Base-by-base conservation (phyloP, 2,888 invertebrate genomes). In the Germaria angustata region DNA sequence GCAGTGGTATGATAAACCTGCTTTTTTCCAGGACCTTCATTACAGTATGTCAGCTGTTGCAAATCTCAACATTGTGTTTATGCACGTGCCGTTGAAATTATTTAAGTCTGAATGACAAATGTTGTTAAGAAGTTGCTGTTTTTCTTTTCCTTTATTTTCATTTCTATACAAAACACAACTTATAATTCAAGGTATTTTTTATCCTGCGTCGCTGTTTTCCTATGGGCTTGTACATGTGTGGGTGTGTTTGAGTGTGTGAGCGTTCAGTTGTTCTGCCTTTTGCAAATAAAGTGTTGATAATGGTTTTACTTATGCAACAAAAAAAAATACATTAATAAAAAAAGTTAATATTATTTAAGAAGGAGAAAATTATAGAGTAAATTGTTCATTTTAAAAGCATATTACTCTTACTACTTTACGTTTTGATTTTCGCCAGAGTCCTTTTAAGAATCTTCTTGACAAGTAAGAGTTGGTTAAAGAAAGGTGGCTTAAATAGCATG, bases 31-130 rank as follows among this genome's bases (percentile, higher is more conserved):
- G 75, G 73, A 59, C 68, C 66, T 69, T 77, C 61, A 77, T 79
- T 71, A 66, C 69, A 71, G 65, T 73, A 28, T 82, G 85, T 78
- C 84, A 85, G 85, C 84, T 85, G 85, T 80, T 84, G 79, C 84
- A 84, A 81, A 84, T 84, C 82, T 79, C 84, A 84, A 83, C 76
- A 73, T 76, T 65, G 75, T 82, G 65, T 71, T 82, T 79, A 76
- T 82, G 79, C 84, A 84, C 84, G 84, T 84, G 84, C 73, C 84
- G 77, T 77, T 73, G 77, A 84, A 77, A 82, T 82, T 76, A 82
- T 71, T 82, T 82, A 79, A 82, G 82, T 71, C 82, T 57, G 53
- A 75, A 81, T 82, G 82, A 82, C 79, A 79, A 82, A 82, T 82
- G 82, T 71, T 82, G 75, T 82, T 79, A 69, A 79, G 71, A 82